Conservation (phyloP, 2,113 vertebrate species). For the Pungitius pungitius region DNA sequence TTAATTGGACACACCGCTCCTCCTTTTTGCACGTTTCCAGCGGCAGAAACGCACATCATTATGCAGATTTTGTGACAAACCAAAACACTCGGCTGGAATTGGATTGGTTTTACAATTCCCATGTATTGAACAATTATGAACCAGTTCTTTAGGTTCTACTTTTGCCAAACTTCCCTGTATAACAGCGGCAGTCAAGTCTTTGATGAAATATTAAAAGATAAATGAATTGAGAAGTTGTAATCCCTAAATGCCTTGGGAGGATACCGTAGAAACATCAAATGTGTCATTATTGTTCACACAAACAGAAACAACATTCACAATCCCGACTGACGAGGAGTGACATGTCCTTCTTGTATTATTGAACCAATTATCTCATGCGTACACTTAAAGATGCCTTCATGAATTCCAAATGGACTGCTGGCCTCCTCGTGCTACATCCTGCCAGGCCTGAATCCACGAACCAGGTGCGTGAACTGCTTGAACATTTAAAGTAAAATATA, state of each 20-base stretch:
- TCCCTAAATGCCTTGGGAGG: constrained; percentile 48
- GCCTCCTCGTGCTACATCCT: constrained; percentile 35
- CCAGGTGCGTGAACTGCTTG: constrained; percentile 36
- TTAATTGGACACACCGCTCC: background rate
- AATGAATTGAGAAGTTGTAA: constrained; percentile 57
- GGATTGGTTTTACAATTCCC: background rate
- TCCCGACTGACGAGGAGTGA: constrained; percentile 53
- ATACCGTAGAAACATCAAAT: constrained; percentile 62
- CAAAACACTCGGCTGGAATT: background rate
- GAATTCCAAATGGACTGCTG: constrained; percentile 57
- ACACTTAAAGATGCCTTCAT: constrained; percentile 61
- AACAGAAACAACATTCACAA: constrained; percentile 53
- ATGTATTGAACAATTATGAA: background rate
- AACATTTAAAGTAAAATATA: constrained; percentile 36
- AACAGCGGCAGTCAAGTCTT: constrained; percentile 53
- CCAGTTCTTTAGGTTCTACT: constrained; percentile 14
- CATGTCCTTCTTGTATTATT: constrained; percentile 68
- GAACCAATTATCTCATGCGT: constrained; percentile 61
- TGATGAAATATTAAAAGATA: constrained; percentile 70
- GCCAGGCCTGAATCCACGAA: constrained; percentile 37
- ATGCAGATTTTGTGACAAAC: background rate
- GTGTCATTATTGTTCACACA: constrained; percentile 58
- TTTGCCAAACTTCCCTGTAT: constrained; percentile 33
- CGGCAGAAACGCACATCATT: background rate
- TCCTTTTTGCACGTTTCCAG: background rate